Base-by-base conservation (phyloP, 2,113 vertebrate genomes). In the Pollimyrus isidori region DNA sequence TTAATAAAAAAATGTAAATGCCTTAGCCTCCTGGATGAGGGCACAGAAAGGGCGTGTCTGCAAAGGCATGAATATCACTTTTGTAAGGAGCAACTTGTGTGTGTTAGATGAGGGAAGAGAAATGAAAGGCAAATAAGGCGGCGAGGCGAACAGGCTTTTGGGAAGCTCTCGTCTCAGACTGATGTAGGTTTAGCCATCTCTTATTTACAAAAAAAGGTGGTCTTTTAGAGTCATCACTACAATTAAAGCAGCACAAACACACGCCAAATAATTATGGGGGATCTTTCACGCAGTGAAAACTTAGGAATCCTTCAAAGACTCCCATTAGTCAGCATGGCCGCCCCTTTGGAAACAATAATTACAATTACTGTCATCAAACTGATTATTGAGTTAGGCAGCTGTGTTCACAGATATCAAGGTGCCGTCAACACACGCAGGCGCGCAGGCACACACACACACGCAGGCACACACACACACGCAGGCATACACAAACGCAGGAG, bases 321-420 rank as follows among this genome's bases (percentile, higher is more conserved):
- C 45, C 2, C 85, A 52, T 91, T 90, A 92, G 11, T 89, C 39
- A 76, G 90, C 4, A 19, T n/a, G 82, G 87, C 58, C 86, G 6
- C 49, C 87, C 26, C 46, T 89, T 50, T 89, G 89, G 80, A 49
- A 49, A 26, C 65, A 10, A 52, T 46, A 73, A 23, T 89, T 90
- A 62, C 52, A 1, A 65, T 88, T 83, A 80, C n/a, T 50, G 84
- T 53, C 88, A n/a, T 89, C 88, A 42, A 84, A 50, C 48, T 53
- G 48, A 52, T 26, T 80, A 49, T 88, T 7, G 39, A 39, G 80
- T 65, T 1, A 50, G 52, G 45, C 19, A 30, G 1, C 52, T 80
- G 13, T 69, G 39, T 39, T 30, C 52, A 39, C 42, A 86, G 10
- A 53, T 86, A 13, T 23, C 19, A 87, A 58, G 56, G 35, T 83